Evolutionary conservation across 1,140 invertebrate genomes (phyloP).

Genomic region (Eriosoma lanigerum): DNA sequence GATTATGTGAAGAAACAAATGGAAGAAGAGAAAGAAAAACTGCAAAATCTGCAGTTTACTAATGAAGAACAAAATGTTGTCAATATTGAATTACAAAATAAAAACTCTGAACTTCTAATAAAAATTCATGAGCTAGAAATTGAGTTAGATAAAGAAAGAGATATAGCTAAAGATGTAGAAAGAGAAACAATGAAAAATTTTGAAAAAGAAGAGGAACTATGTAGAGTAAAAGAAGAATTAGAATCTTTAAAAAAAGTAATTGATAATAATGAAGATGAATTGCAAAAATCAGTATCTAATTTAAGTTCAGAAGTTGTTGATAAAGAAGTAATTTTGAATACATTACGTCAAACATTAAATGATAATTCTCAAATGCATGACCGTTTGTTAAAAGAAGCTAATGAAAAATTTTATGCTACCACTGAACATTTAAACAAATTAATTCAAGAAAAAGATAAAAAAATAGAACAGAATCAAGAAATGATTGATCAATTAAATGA

Average conservation of each 20-base stretch:
- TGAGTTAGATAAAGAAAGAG: conserved; percentile 35
- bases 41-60: conserved; percentile 38
- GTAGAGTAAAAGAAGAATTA: conserved; percentile 42
- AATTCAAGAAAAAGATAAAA: conserved; percentile 47
- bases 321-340: conserved; percentile 30
- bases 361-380: conserved; percentile 34
- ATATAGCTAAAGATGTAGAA: conserved; percentile 47
- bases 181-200: conserved; percentile 44
- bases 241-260: conserved; percentile 42
- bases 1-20: conserved; percentile 27
- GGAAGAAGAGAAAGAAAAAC: conserved; percentile 44
- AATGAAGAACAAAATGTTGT: conserved; percentile 45
- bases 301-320: conserved; percentile 45
- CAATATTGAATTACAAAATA: conserved; percentile 42
- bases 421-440: conserved; percentile 32
- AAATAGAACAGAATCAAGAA: conserved; percentile 46
- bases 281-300: conserved; percentile 40
- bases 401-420: conserved; percentile 34
- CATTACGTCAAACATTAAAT: conserved; percentile 35
- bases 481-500: conserved; percentile 48
- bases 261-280: conserved; percentile 40
- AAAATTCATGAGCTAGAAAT: conserved; percentile 33
- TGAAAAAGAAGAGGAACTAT: conserved; percentile 48
- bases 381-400: conserved; percentile 37
- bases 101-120: conserved; percentile 37